phyloP scores from a whole-genome alignment of 1,140 invertebrate genomes.

The Phymorhynchus buccinoides region DNA sequence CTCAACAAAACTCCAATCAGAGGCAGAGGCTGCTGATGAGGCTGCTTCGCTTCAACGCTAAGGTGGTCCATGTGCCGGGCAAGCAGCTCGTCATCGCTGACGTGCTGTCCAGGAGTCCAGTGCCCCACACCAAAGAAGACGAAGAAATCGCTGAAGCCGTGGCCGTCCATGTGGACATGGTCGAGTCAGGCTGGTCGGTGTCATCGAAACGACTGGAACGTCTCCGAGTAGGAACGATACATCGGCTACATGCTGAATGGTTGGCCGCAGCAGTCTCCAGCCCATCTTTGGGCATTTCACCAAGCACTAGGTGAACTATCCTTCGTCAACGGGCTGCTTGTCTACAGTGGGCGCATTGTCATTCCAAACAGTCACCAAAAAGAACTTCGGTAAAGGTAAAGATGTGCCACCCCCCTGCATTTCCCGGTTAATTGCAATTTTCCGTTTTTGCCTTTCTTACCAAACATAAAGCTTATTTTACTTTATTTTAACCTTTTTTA shows the following conservation, averaged over 20 bases:
- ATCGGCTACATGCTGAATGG: slow-evolving; percentile 26
- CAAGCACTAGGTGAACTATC: slow-evolving; percentile 26
- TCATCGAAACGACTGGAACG: not conserved
- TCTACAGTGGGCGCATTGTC: slow-evolving; percentile 34
- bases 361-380: slow-evolving; percentile 39
- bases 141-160: not conserved
- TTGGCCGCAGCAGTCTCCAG: slow-evolving; percentile 18
- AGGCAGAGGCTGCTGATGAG: slow-evolving; percentile 49
- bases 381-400: too few relatives aligned
- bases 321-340: not conserved
- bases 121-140: slow-evolving; percentile 6
- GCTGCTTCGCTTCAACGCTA: slow-evolving; percentile 40
- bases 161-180: not conserved
- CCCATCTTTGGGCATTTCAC: not conserved
- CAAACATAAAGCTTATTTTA: too few relatives aligned
- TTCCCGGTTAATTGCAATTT: too few relatives aligned
- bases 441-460: too few relatives aligned
- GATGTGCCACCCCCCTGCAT: too few relatives aligned
- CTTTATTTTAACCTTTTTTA: too few relatives aligned
- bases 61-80: slow-evolving; percentile 47
- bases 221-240: not conserved
- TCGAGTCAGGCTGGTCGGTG: not conserved
- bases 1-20: slow-evolving; percentile 40
- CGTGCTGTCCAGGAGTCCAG: slow-evolving; percentile 45
- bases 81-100: slow-evolving; percentile 48